phyloP scores from a whole-genome alignment of 2,113 vertebrate genomes.

The Ailuropoda melanoleuca region DNA sequence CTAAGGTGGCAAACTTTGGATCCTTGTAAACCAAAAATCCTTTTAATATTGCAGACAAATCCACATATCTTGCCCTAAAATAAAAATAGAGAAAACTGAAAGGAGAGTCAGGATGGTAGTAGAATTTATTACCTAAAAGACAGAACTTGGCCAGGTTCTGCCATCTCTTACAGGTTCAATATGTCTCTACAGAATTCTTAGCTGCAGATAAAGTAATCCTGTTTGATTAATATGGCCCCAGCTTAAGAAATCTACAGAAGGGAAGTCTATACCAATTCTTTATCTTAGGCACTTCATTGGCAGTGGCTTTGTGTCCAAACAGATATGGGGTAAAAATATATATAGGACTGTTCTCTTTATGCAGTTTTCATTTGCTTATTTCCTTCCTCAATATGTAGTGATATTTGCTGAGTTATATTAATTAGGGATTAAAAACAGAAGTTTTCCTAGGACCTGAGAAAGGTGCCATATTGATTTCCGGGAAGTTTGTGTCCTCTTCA shows the following conservation, averaged over 20 bases:
- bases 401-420: conserved; percentile 63
- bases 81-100: conserved; percentile 60
- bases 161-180: conserved; percentile 59
- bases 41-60: conserved; percentile 42
- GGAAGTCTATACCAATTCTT: conserved; percentile 54
- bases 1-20: neutral
- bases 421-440: conserved; percentile 40
- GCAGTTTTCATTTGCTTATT: conserved; percentile 6
- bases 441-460: conserved; percentile 64
- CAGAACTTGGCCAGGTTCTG: conserved; percentile 66
- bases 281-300: conserved; percentile 60
- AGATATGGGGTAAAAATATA: conserved; percentile 1
- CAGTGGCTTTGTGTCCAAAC: conserved; percentile 43
- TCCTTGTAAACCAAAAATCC: conserved; percentile 41
- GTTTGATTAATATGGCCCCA: conserved; percentile 43
- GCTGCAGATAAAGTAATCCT: conserved; percentile 66
- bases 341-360: neutral
- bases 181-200: conserved; percentile 66
- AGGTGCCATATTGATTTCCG: conserved; percentile 58
- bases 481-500: conserved; percentile 53
- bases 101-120: conserved; percentile 49
- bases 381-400: conserved; percentile 15
- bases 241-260: conserved; percentile 51
- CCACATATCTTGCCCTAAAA: conserved; percentile 49
- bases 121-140: conserved; percentile 71